Conservation (phyloP, 2,888 invertebrate genomes). For the Operophtera brumata region DNA sequence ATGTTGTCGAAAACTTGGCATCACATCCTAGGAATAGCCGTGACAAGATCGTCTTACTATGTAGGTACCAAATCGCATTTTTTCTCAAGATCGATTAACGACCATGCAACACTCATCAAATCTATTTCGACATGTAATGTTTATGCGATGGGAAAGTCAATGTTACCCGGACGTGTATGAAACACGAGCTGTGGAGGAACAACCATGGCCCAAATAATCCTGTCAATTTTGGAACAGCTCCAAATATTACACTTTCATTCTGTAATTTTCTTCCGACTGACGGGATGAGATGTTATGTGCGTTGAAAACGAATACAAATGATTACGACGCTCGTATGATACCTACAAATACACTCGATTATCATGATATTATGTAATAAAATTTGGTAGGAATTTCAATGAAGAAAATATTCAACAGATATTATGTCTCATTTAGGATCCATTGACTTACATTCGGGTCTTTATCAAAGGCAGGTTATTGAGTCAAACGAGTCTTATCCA, state of each 20-base stretch:
- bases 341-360: constrained; percentile 17
- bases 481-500: constrained; percentile 66
- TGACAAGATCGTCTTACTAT: constrained; percentile 2
- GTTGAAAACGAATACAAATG: constrained; percentile 11
- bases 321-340: neutral
- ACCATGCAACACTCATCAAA: constrained; percentile 47
- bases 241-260: constrained; percentile 71
- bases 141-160: constrained; percentile 74
- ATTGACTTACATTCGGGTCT: constrained; percentile 55
- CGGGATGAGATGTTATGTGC: constrained; percentile 4
- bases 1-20: constrained; percentile 16
- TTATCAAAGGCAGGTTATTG: constrained; percentile 74
- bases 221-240: constrained; percentile 67
- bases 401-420: constrained; percentile 34
- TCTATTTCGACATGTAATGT: constrained; percentile 62
- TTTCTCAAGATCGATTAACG: constrained; percentile 36
- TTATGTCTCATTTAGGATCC: constrained; percentile 52
- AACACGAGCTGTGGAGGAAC: constrained; percentile 65
- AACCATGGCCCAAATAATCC: constrained; percentile 76
- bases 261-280: constrained; percentile 48
- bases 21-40: constrained; percentile 12
- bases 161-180: constrained; percentile 74
- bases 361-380: constrained; percentile 44
- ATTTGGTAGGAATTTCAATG: constrained; percentile 38
- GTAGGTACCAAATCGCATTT: constrained; percentile 11